Evolutionary conservation across 2,797 vertebrate genomes (phyloP).

Genomic region (Coilia nasus): DNA sequence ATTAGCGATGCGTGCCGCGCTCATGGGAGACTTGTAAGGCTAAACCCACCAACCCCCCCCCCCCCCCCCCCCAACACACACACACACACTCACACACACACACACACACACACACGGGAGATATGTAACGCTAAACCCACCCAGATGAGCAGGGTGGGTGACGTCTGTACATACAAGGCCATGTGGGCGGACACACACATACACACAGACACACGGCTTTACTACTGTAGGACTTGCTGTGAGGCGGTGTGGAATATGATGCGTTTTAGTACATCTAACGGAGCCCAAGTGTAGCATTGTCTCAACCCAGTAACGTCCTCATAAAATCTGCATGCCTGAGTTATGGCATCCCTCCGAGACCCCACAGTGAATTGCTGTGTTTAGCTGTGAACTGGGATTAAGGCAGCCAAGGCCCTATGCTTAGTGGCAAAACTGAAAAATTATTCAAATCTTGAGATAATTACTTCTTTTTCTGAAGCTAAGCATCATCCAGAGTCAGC

Average conservation of each 20-base stretch:
- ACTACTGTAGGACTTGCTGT: neutral
- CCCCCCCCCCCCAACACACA: too few species aligned
- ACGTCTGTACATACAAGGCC: neutral
- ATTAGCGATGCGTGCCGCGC: constrained; percentile 73
- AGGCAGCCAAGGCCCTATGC: too few species aligned
- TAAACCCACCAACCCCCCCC: constrained; percentile 64
- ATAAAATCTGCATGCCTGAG: neutral
- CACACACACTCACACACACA: constrained; percentile 31
- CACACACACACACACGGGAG: constrained; percentile 29
- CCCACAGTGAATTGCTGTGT: neutral
- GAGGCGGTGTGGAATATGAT: neutral
- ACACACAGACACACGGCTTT: neutral
- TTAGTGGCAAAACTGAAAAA: neutral
- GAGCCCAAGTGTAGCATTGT: neutral
- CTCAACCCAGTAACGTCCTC: neutral
- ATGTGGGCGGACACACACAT: neutral
- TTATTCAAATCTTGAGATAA: too few species aligned
- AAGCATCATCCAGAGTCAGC: too few species aligned
- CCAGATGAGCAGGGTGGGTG: neutral
- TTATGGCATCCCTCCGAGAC: neutral
- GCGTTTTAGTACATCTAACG: neutral
- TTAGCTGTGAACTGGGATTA: too few species aligned
- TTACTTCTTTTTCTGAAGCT: too few species aligned
- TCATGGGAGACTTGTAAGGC: constrained; percentile 72
- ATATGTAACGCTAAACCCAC: constrained; percentile 27